phyloP scores from a whole-genome alignment of 2,888 invertebrate genomes.

The Alloplasta piceator region DNA sequence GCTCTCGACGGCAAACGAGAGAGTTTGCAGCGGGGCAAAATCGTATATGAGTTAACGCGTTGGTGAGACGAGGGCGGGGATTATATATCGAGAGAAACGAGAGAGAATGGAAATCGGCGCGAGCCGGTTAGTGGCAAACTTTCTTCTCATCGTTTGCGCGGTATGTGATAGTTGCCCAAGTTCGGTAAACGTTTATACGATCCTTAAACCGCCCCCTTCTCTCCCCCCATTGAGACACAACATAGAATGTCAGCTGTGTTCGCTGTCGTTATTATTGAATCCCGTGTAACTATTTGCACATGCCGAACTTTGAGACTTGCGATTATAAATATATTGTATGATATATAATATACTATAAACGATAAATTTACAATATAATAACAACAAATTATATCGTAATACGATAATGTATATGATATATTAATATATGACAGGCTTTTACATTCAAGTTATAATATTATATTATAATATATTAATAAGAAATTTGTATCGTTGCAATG shows the following conservation, averaged over 20 bases:
- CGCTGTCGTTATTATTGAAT: too few species aligned
- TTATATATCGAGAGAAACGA: constrained; percentile 54
- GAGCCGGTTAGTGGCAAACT: constrained; percentile 39
- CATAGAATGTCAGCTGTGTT: constrained; percentile 48
- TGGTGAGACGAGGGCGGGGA: neutral
- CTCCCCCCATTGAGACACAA: neutral
- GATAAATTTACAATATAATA: too few species aligned
- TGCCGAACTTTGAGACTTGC: too few species aligned
- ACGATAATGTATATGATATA: too few species aligned
- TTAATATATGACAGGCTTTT: too few species aligned
- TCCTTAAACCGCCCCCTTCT: constrained; percentile 9
- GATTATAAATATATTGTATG: too few species aligned
- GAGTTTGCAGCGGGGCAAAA: neutral
- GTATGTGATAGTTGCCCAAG: constrained; percentile 43
- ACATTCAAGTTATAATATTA: too few species aligned
- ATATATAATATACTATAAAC: too few species aligned
- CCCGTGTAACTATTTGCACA: too few species aligned
- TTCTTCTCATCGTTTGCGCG: constrained; percentile 41
- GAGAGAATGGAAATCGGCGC: constrained; percentile 52
- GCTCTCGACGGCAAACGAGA: constrained; percentile 29
- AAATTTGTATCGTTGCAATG: too few species aligned
- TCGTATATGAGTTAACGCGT: constrained; percentile 17
- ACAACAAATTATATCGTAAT: too few species aligned
- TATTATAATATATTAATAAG: too few species aligned
- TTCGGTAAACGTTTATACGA: constrained; percentile 42